Percentiles rank a stretch among this genome's conserved stretches.
Evolutionary conservation across 1,140 invertebrate species (phyloP).

Genomic region (Ostrea edulis): DNA sequence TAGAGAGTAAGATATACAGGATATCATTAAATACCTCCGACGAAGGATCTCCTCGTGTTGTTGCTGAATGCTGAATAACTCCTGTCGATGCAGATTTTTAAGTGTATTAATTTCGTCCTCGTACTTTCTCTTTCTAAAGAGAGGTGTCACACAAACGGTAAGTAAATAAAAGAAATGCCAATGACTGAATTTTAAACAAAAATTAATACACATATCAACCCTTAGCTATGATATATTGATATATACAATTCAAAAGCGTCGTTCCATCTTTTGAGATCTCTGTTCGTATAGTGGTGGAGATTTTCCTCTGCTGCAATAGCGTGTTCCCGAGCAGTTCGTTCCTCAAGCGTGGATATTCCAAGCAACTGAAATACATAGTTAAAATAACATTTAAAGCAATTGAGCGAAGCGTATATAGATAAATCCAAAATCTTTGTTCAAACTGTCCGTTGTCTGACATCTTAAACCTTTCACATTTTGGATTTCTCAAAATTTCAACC

Average conservation of each 20-base stretch:
- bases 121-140: not conserved
- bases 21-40: not conserved
- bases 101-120: not conserved
- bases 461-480: too few species aligned
- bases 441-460: too few species aligned
- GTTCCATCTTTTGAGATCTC: constrained; percentile 7
- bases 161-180: not conserved
- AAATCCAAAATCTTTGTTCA: too few species aligned
- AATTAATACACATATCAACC: not conserved
- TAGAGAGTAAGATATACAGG: not conserved
- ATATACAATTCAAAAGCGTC: not conserved
- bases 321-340: not conserved
- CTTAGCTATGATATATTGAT: not conserved
- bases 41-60: not conserved
- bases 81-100: not conserved
- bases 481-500: too few species aligned
- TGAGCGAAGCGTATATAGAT: too few species aligned
- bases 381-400: not conserved
- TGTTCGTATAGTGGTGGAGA: not conserved
- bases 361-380: not conserved
- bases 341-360: not conserved
- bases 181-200: not conserved
- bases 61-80: not conserved
- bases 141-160: not conserved
- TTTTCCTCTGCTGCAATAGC: not conserved